A percentile compares a stretch with the other conserved stretches of the same genome.
These are phyloP conservation scores for Spondyliosoma cantharus DNA, from an alignment of 2,797 vertebrate genomes.

Conservation along the genomic window DNA sequence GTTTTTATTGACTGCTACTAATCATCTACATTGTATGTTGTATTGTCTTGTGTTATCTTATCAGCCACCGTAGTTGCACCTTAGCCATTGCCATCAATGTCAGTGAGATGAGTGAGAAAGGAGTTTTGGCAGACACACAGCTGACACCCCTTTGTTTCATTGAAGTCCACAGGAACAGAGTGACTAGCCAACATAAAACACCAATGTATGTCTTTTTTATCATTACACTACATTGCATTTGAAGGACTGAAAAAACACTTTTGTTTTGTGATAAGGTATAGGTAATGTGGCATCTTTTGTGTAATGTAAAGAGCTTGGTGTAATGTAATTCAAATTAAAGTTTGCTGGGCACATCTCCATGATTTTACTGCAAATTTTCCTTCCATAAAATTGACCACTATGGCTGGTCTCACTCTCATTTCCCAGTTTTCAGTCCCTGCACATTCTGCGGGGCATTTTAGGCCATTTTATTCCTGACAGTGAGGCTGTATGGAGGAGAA, in stretches of 20 bases:
- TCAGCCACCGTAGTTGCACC: no score
- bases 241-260: not conserved
- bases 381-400: slow-evolving; percentile 29
- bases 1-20: not conserved
- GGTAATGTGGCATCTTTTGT: slow-evolving; percentile 16
- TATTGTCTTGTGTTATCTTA: no score
- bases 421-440: not conserved
- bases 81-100: slow-evolving; percentile 18
- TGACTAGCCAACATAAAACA: not conserved
- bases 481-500: slow-evolving; percentile 19
- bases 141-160: slow-evolving; percentile 20
- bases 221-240: not conserved
- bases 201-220: not conserved
- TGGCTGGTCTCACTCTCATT: slow-evolving; percentile 14
- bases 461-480: slow-evolving; percentile 40
- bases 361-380: slow-evolving; percentile 24
- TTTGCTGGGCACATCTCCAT: slow-evolving; percentile 8
- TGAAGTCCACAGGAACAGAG: not conserved
- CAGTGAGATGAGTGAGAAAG: slow-evolving; percentile 15
- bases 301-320: slow-evolving; percentile 22
- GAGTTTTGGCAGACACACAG: slow-evolving; percentile 18
- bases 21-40: no score
- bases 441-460: slow-evolving; percentile 35
- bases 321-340: slow-evolving; percentile 37
- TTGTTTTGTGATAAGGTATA: slow-evolving; percentile 8